Evolutionary conservation across 2,797 vertebrate genomes (phyloP).

Genomic region (Pyrrhura leucotis): DNA sequence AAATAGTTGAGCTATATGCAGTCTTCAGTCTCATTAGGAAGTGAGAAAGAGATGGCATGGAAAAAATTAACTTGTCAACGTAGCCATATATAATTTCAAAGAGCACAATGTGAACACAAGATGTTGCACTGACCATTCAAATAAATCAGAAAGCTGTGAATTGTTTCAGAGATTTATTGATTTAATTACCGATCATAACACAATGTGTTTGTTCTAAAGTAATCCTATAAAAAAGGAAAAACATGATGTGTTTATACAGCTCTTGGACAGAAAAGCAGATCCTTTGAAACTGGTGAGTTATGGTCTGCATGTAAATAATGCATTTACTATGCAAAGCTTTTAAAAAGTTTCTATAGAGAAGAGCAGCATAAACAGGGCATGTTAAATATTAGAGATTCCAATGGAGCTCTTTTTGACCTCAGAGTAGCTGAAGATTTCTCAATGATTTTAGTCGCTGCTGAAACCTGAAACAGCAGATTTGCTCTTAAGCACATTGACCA

Average conservation of each 20-base stretch:
- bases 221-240: slow-evolving; percentile 25
- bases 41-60: slow-evolving; percentile 55
- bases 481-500: background rate
- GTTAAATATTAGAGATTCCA: background rate
- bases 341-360: background rate
- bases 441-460: background rate
- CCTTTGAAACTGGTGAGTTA: slow-evolving; percentile 33
- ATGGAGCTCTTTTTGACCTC: background rate
- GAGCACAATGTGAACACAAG: slow-evolving; percentile 43
- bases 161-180: slow-evolving; percentile 45
- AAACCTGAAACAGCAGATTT: background rate
- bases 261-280: background rate
- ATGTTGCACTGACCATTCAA: slow-evolving; percentile 42
- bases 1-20: slow-evolving; percentile 30
- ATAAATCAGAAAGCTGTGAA: slow-evolving; percentile 53
- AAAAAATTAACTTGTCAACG: slow-evolving; percentile 68
- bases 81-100: slow-evolving; percentile 54
- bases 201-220: slow-evolving; percentile 30
- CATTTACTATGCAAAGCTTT: background rate
- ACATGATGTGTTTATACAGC: background rate
- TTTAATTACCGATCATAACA: slow-evolving; percentile 39
- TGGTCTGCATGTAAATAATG: background rate
- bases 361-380: background rate
- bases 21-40: slow-evolving; percentile 49
- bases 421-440: background rate